Conservation (phyloP, 2,888 invertebrate species). For the Callyntrura guangdongensis region DNA sequence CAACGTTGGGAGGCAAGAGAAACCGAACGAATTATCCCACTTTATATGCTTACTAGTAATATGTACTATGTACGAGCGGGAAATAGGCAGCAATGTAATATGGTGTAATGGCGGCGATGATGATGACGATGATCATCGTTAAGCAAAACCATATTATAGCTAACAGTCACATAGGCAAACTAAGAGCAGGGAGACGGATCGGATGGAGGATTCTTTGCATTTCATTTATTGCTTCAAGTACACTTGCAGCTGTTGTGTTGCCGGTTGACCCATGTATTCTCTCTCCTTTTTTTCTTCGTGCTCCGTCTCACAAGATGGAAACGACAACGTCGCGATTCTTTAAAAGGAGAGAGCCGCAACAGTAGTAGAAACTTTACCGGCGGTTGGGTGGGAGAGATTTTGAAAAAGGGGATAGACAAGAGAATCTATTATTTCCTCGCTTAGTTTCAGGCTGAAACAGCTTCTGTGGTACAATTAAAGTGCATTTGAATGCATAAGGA, state of each 20-base stretch:
- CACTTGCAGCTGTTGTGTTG: slow-evolving; percentile 70
- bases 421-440: slow-evolving; percentile 53
- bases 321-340: slow-evolving; percentile 39
- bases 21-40: slow-evolving; percentile 70
- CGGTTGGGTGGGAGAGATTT: slow-evolving; percentile 14
- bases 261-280: slow-evolving; percentile 64
- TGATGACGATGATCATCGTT: slow-evolving; percentile 38
- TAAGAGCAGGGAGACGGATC: neutral
- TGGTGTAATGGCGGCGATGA: neutral
- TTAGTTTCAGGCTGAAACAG: slow-evolving; percentile 40
- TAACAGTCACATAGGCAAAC: neutral
- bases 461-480: slow-evolving; percentile 61
- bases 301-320: neutral
- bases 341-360: slow-evolving; percentile 3
- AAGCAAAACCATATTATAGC: slow-evolving; percentile 1
- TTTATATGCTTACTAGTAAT: slow-evolving; percentile 15
- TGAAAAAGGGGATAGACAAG: slow-evolving; percentile 55
- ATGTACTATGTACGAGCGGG: neutral
- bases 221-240: slow-evolving; percentile 55
- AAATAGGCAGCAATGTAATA: neutral
- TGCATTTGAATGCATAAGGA: slow-evolving; percentile 73
- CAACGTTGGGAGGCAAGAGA: slow-evolving; percentile 16
- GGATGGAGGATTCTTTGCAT: slow-evolving; percentile 40
- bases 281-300: neutral
- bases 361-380: neutral